Conservation (phyloP, 2,888 invertebrate genomes). For the Notodromas monacha region DNA sequence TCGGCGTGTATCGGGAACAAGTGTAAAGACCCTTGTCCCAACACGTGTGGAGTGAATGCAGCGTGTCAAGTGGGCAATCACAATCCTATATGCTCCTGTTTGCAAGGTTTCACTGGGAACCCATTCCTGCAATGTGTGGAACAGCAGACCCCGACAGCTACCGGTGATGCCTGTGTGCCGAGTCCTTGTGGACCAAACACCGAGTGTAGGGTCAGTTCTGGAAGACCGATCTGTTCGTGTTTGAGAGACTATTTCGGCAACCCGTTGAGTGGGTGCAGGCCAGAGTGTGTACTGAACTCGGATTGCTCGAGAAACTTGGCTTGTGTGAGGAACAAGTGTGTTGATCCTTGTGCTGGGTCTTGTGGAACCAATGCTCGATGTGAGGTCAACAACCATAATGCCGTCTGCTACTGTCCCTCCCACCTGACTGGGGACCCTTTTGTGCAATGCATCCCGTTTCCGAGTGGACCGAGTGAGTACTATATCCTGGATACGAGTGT, state of each 20-base stretch:
- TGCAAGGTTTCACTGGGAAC: constrained; percentile 37
- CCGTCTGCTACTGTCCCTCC: constrained; percentile 31
- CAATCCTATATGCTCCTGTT: constrained; percentile 35
- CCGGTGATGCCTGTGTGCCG: constrained; percentile 23
- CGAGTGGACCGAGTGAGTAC: no score
- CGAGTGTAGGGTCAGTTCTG: constrained; percentile 15
- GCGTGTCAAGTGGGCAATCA: constrained; percentile 15
- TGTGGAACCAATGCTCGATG: constrained; percentile 37
- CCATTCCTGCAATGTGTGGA: constrained; percentile 26
- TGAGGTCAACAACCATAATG: constrained; percentile 33
- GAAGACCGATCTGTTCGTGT: constrained; percentile 1
- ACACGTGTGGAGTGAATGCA: constrained; percentile 38
- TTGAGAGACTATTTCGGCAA: constrained; percentile 20
- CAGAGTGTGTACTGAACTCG: constrained; percentile 32
- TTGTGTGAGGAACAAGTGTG: constrained; percentile 45
- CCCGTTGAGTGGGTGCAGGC: constrained; percentile 32
- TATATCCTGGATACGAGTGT: no score
- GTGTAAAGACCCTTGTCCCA: constrained; percentile 31
- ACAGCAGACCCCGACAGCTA: constrained; percentile 12
- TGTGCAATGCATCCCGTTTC: not conserved
- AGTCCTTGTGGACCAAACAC: constrained; percentile 28
- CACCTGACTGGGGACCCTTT: constrained; percentile 22
- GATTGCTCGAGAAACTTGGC: constrained; percentile 12
- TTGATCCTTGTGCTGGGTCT: constrained; percentile 29
- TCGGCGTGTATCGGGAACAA: constrained; percentile 11